phyloP scores from a whole-genome alignment of 2,888 invertebrate genomes.

The Scaptomyza flava region DNA sequence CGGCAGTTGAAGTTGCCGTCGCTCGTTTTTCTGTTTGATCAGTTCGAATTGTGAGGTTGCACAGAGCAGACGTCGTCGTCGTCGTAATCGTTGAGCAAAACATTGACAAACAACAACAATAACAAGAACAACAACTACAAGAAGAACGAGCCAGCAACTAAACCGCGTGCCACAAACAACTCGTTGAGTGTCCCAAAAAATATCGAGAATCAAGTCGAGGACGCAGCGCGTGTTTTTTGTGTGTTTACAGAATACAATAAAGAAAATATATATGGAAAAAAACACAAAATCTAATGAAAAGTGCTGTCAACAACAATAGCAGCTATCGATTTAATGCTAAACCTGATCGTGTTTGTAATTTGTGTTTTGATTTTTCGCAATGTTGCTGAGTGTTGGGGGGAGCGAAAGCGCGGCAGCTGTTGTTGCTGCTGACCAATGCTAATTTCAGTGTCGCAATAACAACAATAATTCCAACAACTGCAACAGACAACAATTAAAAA shows the following conservation, averaged over 20 bases:
- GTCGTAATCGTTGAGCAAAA: not conserved
- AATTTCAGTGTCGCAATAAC: constrained; percentile 32
- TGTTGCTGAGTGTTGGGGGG: constrained; percentile 32
- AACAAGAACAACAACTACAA: constrained; percentile 7
- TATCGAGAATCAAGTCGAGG: constrained; percentile 5
- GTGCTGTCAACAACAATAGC: constrained; percentile 12
- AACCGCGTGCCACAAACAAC: constrained; percentile 33
- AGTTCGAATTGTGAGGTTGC: constrained; percentile 84
- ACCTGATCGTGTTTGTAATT: constrained; percentile 34
- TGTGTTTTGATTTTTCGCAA: constrained; percentile 7
- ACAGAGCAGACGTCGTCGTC: constrained; percentile 60
- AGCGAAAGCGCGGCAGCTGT: constrained; percentile 15
- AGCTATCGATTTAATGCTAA: constrained; percentile 20
- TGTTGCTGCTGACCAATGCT: constrained; percentile 44
- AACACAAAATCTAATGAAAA: not conserved
- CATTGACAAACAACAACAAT: constrained; percentile 2
- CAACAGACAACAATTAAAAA: constrained; percentile 17
- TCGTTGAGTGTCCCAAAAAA: constrained; percentile 18
- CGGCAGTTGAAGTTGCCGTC: constrained; percentile 43
- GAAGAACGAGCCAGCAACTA: constrained; percentile 9
- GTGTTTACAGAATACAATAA: constrained; percentile 4
- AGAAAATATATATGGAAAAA: not conserved
- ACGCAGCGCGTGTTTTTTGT: constrained; percentile 34
- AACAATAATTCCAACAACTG: not conserved
- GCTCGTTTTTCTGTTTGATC: constrained; percentile 82